These are phyloP conservation scores for Cyphomyrmex costatus DNA, from an alignment of 1,140 invertebrate genomes.

Conservation along the genomic window DNA sequence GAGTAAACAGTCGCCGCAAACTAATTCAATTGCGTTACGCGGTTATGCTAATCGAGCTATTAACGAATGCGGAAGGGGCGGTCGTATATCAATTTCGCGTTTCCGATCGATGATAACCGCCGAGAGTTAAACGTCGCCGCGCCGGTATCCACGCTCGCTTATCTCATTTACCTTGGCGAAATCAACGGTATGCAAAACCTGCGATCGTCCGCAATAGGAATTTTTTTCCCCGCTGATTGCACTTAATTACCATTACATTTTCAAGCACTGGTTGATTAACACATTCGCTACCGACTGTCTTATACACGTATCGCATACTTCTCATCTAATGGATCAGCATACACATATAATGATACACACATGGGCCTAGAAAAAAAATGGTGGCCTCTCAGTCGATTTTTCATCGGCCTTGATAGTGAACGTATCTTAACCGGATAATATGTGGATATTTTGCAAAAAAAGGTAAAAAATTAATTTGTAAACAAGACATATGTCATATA, in stretches of 20 bases:
- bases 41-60: conserved; percentile 59
- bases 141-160: background rate
- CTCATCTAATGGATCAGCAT: background rate
- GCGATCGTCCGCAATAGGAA: background rate
- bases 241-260: conserved; percentile 23
- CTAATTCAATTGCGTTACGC: conserved; percentile 64
- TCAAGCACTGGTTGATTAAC: background rate
- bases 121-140: conserved; percentile 19
- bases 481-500: conserved; percentile 10
- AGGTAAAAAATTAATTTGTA: background rate
- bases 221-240: background rate
- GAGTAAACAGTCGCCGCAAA: conserved; percentile 54
- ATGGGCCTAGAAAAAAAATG: background rate
- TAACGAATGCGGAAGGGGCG: conserved; percentile 56
- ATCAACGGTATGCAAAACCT: background rate
- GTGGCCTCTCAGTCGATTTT: background rate
- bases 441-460: background rate
- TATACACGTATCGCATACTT: background rate
- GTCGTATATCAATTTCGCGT: conserved; percentile 56
- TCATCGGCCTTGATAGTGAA: background rate
- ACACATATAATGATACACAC: background rate
- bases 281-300: background rate
- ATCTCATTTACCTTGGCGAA: conserved; percentile 38
- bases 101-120: conserved; percentile 53
- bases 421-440: background rate